These are phyloP conservation scores for Serrognathus titanus DNA, from an alignment of 2,888 invertebrate species.

Conservation along the genomic window DNA sequence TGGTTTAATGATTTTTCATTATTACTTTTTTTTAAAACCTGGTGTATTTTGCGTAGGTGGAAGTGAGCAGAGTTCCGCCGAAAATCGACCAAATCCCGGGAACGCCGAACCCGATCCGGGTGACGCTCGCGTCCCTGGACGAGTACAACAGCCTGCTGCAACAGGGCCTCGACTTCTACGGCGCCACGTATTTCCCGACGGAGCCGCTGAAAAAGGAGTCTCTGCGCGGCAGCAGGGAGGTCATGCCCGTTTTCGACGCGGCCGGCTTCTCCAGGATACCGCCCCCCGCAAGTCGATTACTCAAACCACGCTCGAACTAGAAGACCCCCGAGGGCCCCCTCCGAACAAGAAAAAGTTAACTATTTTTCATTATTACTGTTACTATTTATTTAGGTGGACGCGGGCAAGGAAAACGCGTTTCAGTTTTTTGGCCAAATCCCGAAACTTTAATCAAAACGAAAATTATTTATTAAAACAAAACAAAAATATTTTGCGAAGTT, in stretches of 20 bases:
- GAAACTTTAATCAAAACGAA: too few species aligned
- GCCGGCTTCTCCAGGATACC: slow-evolving; percentile 81
- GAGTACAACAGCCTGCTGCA: slow-evolving; percentile 76
- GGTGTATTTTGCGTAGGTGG: slow-evolving; percentile 48
- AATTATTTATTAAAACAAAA: too few species aligned
- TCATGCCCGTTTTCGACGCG: slow-evolving; percentile 77
- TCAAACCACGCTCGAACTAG: slow-evolving; percentile 40
- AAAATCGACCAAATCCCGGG: slow-evolving; percentile 57
- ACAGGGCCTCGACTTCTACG: slow-evolving; percentile 83
- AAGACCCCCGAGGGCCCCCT: background rate
- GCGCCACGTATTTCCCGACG: slow-evolving; percentile 83
- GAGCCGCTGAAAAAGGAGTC: slow-evolving; percentile 62
- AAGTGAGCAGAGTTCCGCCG: slow-evolving; percentile 61
- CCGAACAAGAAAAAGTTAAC: too few species aligned
- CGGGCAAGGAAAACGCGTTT: too few species aligned
- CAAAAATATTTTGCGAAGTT: too few species aligned
- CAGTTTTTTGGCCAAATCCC: too few species aligned
- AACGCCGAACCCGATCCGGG: slow-evolving; percentile 65
- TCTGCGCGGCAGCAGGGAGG: slow-evolving; percentile 56
- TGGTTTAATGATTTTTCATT: too few species aligned
- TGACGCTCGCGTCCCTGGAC: slow-evolving; percentile 72
- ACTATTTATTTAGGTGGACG: too few species aligned
- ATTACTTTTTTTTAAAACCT: too few species aligned
- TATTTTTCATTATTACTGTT: too few species aligned
- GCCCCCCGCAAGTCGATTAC: slow-evolving; percentile 72